These are phyloP conservation scores for Sepioteuthis lessoniana DNA, from an alignment of 2,888 invertebrate genomes.

Conservation along the genomic window DNA sequence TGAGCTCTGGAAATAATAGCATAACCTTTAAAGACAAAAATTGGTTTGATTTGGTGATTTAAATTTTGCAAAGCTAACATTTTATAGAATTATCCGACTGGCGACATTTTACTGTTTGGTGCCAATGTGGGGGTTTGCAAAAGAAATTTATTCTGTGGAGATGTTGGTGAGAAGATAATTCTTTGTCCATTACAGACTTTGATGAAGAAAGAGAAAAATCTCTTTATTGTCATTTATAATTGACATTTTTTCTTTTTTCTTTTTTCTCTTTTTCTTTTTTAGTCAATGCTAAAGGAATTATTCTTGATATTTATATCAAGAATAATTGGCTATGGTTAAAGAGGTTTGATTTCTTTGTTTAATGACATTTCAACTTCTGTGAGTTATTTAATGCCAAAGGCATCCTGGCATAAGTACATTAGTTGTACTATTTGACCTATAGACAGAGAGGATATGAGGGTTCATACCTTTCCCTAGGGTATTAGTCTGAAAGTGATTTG, in stretches of 20 bases:
- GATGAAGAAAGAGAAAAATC: neutral
- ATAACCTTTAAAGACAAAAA: conserved; percentile 18
- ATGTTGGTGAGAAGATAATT: neutral
- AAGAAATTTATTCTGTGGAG: neutral
- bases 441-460: no score
- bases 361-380: no score
- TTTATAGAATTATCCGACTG: neutral
- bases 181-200: neutral
- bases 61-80: conserved; percentile 23
- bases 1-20: neutral
- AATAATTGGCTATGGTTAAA: neutral
- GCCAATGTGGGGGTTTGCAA: neutral
- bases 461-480: no score
- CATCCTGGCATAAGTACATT: no score
- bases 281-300: neutral
- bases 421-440: no score
- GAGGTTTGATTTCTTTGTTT: no score
- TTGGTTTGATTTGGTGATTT: conserved; percentile 6
- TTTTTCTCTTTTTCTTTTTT: neutral
- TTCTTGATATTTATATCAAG: neutral
- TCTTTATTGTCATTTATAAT: neutral
- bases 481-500: no score
- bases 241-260: neutral
- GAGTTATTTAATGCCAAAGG: no score
- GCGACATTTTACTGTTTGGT: conserved; percentile 17